Percentiles rank a stretch among this genome's conserved stretches.
Conservation (phyloP, 2,888 invertebrate genomes). For the Ariolimax columbianus region DNA sequence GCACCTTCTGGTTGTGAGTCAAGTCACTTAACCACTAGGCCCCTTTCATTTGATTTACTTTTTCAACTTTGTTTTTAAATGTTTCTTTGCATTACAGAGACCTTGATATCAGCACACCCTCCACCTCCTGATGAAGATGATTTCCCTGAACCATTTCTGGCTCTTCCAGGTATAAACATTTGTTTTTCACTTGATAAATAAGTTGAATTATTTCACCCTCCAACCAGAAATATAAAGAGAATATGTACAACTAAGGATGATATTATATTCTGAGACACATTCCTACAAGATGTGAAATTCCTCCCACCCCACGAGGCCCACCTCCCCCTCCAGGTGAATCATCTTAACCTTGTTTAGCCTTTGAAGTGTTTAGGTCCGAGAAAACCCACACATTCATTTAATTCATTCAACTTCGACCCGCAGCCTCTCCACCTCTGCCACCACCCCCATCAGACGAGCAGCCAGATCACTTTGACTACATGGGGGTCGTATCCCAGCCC, state of each 20-base stretch:
- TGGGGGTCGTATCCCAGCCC: conserved; percentile 61
- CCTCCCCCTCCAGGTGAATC: too few species aligned
- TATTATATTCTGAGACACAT: too few species aligned
- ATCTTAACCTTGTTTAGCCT: too few species aligned
- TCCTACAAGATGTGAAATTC: too few species aligned
- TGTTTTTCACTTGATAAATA: too few species aligned
- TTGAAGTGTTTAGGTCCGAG: too few species aligned
- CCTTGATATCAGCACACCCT: neutral
- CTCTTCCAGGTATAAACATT: neutral
- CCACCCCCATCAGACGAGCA: conserved; percentile 78
- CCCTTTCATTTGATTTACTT: neutral
- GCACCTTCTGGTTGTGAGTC: too few species aligned
- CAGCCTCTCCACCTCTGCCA: conserved; percentile 62
- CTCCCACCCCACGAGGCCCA: too few species aligned
- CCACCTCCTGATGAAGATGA: neutral
- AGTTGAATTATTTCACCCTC: too few species aligned
- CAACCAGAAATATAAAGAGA: too few species aligned
- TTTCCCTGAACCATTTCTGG: neutral
- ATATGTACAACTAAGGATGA: too few species aligned
- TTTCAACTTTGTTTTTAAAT: neutral
- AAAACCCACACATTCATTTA: neutral
- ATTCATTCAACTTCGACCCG: neutral
- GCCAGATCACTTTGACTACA: conserved; percentile 51
- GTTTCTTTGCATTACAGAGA: neutral
- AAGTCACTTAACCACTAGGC: too few species aligned